phyloP scores from a whole-genome alignment of 64 coral and sea anemone species.

The Stylophora pistillata region DNA sequence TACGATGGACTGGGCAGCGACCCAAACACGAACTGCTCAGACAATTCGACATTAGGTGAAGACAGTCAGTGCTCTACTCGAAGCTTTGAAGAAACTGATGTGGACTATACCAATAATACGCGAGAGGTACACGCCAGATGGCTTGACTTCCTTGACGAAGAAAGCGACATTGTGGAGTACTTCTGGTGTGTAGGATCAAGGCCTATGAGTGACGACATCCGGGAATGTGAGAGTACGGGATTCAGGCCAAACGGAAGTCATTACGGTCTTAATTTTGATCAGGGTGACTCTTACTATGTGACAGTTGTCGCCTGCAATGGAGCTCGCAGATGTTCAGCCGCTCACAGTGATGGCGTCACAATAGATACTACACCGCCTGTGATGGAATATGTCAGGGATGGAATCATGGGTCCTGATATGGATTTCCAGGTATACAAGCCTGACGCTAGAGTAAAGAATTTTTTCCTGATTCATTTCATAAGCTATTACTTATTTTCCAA shows the following conservation, averaged over 20 bases:
- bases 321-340: constrained; percentile 91
- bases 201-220: constrained; percentile 78
- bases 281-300: constrained; percentile 73
- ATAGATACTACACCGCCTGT: constrained; percentile 88
- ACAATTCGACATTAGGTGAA: constrained; percentile 81
- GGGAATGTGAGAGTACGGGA: constrained; percentile 74
- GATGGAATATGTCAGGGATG: constrained; percentile 95
- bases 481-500: too few relatives aligned
- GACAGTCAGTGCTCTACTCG: constrained; percentile 92
- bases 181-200: constrained; percentile 91
- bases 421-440: constrained; percentile 75
- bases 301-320: constrained; percentile 91
- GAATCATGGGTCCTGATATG: constrained; percentile 95
- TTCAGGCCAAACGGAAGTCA: constrained; percentile 75
- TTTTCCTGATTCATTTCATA: not conserved
- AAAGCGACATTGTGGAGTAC: constrained; percentile 88
- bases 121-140: constrained; percentile 82
- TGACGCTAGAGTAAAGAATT: not conserved
- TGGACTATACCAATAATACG: constrained; percentile 92
- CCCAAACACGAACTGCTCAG: constrained; percentile 71
- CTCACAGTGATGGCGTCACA: constrained; percentile 72
- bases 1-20: constrained; percentile 95
- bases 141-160: constrained; percentile 92
- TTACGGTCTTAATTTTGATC: constrained; percentile 59
- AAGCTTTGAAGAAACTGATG: constrained; percentile 90